Base-by-base conservation (phyloP, 2,888 invertebrate species). In the Resseliella maxima region DNA sequence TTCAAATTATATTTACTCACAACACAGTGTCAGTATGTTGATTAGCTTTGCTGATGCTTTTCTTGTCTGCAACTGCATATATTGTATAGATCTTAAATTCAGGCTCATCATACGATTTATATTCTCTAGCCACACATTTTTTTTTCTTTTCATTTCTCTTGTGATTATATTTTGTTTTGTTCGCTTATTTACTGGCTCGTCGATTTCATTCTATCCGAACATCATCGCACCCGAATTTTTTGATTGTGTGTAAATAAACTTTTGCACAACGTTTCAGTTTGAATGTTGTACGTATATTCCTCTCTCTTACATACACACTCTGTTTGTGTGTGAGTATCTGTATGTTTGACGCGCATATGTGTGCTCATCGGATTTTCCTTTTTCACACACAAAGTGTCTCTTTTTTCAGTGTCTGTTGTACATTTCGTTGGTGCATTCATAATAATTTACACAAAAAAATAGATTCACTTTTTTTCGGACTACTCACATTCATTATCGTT, bases 351-450 rank as follows among this genome's bases (percentile, higher is more conserved):
- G 72, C 72, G 27, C 27, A 72, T 72, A 72, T 72, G 72, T 72
- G 72, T 31, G 18, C 72, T 35, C 72, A 72, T 31, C 15, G 72
- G 72, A 72, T 72, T 72, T 72, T 72, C 72, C 72, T 72, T 72
- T 72, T 72, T 72, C 72, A 72, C 72, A 72, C 72, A 72, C 72
- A 72, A 72, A 72, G 72, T 72, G 72, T 72, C 72, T 72, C 72
- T 72, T 72, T 50, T 72, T 72, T 72, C 72, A 72, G 72, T 72
- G 72, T 72, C 72, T 72, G 72, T 72, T 72, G 72, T 72, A 72
- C 72, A 72, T 72, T 72, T 72, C 72, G 72, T 72, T 72, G 27
- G 72, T 72, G 72, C 72, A 72, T 72, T 72, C 72, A 72, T 72
- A 72, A 72, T 35, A 72, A 72, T 72, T 72, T 72, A 72, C 72